These are phyloP conservation scores for Papilio aristodemus DNA, from an alignment of 1,140 invertebrate genomes.

Conservation along the genomic window DNA sequence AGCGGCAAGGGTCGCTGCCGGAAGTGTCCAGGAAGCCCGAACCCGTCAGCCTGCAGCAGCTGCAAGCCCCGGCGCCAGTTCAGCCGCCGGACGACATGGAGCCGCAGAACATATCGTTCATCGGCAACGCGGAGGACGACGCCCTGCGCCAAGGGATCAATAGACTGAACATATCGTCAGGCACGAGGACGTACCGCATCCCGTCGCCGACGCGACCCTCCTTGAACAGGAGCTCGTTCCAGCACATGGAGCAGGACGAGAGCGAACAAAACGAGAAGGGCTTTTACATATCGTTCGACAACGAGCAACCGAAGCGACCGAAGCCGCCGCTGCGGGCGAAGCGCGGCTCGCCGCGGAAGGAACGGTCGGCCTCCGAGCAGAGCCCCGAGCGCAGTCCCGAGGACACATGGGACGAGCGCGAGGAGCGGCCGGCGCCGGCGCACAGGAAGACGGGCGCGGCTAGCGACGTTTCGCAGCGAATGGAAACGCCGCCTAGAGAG, in stretches of 20 bases:
- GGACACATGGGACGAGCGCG: slow-evolving; percentile 52
- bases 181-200: slow-evolving; percentile 92
- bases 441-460: slow-evolving; percentile 34
- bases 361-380: slow-evolving; percentile 71
- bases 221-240: slow-evolving; percentile 87
- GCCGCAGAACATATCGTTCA: slow-evolving; percentile 95
- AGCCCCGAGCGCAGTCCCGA: slow-evolving; percentile 69
- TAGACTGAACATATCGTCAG: slow-evolving; percentile 90
- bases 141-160: slow-evolving; percentile 84
- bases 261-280: slow-evolving; percentile 86
- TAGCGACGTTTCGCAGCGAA: slow-evolving; percentile 48
- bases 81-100: slow-evolving; percentile 90
- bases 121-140: slow-evolving; percentile 85
- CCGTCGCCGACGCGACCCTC: slow-evolving; percentile 89
- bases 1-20: slow-evolving; percentile 61
- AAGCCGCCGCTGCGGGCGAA: slow-evolving; percentile 92
- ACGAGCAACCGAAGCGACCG: slow-evolving; percentile 91
- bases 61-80: slow-evolving; percentile 81
- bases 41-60: slow-evolving; percentile 71
- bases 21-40: slow-evolving; percentile 51
- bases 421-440: slow-evolving; percentile 43
- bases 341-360: slow-evolving; percentile 88
- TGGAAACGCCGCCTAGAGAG: slow-evolving; percentile 48
- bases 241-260: slow-evolving; percentile 80
- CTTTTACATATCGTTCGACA: slow-evolving; percentile 97